These are phyloP conservation scores for Serripes groenlandicus DNA, from an alignment of 2,888 invertebrate genomes.

Conservation along the genomic window DNA sequence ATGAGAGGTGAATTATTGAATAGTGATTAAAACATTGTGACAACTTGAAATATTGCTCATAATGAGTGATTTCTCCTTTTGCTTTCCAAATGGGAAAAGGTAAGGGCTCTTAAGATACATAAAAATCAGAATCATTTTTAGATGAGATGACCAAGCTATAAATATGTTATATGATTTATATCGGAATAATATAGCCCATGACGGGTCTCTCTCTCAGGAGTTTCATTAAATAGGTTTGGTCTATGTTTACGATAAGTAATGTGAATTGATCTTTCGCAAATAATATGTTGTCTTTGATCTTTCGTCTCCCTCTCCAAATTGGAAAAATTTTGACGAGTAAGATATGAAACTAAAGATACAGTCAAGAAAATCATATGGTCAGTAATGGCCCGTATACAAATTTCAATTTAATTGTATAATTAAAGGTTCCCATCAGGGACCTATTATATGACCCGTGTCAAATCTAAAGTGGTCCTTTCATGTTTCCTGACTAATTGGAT, in stretches of 20 bases:
- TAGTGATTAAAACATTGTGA: background rate
- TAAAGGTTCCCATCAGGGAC: slow-evolving; percentile 4
- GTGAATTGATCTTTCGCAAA: background rate
- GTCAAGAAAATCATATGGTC: background rate
- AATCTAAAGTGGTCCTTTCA: too few relatives aligned
- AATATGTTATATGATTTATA: too few relatives aligned
- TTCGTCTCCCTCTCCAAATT: background rate
- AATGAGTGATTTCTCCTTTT: background rate
- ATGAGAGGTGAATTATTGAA: background rate
- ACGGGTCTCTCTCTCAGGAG: too few relatives aligned
- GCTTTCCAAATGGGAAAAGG: too few relatives aligned
- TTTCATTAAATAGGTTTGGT: background rate
- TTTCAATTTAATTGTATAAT: slow-evolving; percentile 22
- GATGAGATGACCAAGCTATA: too few relatives aligned
- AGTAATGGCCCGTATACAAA: slow-evolving; percentile 13
- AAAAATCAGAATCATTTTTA: too few relatives aligned
- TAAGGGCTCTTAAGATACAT: too few relatives aligned
- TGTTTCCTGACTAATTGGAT: too few relatives aligned
- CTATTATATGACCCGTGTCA: slow-evolving; percentile 4
- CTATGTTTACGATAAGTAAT: background rate
- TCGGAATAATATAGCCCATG: too few relatives aligned
- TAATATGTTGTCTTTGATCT: slow-evolving; percentile 20
- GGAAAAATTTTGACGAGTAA: background rate
- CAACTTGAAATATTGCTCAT: background rate
- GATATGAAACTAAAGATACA: background rate